Evolutionary conservation across 2,113 vertebrate genomes (phyloP).

Genomic region (Falco punctatus): DNA sequence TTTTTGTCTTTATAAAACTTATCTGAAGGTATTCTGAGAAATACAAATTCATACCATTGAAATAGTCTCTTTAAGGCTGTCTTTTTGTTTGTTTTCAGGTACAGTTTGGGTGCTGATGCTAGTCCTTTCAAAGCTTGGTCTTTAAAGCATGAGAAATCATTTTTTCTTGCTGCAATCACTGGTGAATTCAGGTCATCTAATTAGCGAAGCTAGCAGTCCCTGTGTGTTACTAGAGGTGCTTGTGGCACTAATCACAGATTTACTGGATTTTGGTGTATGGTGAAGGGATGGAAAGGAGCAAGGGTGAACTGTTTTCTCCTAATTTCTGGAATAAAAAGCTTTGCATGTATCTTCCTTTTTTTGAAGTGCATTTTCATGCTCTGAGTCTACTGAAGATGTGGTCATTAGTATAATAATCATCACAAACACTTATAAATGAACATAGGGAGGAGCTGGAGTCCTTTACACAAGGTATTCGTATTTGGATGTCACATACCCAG

Average conservation of each 20-base stretch:
- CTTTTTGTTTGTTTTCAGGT: not conserved
- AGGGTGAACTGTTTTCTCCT: not conserved
- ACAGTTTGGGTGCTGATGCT: not conserved
- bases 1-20: not conserved
- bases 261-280: not conserved
- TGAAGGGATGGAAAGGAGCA: not conserved
- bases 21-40: not conserved
- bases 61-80: not conserved
- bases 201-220: not conserved
- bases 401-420: not conserved
- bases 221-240: not conserved
- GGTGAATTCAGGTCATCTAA: not conserved
- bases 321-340: not conserved
- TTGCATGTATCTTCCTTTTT: not conserved
- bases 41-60: not conserved
- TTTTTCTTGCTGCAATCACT: rapidly evolving
- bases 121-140: not conserved
- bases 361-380: not conserved
- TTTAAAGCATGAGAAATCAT: not conserved
- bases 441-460: not conserved
- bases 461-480: not conserved
- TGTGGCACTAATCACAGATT: not conserved
- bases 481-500: not conserved
- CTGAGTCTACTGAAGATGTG: not conserved
- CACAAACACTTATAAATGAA: not conserved